These are phyloP conservation scores for Drosophila nr. perissopoda DNA, from an alignment of 2,888 invertebrate genomes.

Conservation along the genomic window DNA sequence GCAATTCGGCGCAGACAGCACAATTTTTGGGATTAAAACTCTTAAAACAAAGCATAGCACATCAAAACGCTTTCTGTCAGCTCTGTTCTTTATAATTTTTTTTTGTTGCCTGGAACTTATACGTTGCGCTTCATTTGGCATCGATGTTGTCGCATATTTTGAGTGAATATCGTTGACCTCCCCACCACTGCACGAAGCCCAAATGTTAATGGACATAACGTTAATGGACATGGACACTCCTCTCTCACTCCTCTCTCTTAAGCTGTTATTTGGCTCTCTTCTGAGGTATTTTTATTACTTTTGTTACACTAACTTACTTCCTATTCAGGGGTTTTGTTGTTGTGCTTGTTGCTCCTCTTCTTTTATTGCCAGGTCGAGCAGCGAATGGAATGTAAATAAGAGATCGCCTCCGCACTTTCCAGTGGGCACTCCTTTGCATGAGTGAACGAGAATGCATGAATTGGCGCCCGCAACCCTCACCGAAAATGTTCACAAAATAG, in stretches of 20 bases:
- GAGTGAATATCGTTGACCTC: conserved; percentile 71
- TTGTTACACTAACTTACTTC: conserved; percentile 81
- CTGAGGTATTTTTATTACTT: conserved; percentile 71
- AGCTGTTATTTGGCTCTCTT: conserved; percentile 17
- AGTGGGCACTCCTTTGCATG: conserved; percentile 32
- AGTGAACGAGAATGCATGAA: conserved; percentile 16
- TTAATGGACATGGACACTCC: conserved; percentile 58
- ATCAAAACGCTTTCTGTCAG: conserved; percentile 22
- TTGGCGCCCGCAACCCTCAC: conserved; percentile 25
- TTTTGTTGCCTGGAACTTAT: conserved; percentile 54
- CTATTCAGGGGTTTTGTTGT: conserved; percentile 42
- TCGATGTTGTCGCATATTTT: conserved; percentile 65
- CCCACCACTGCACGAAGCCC: not conserved
- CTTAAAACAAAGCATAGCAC: conserved; percentile 13
- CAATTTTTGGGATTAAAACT: conserved; percentile 17
- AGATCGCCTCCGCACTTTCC: conserved; percentile 4
- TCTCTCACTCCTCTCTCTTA: conserved; percentile 9
- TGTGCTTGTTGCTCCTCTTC: conserved; percentile 20
- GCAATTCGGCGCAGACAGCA: conserved; percentile 37
- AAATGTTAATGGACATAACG: conserved; percentile 22
- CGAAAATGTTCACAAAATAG: conserved; percentile 3
- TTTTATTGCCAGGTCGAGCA: conserved; percentile 22
- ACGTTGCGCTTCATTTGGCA: conserved; percentile 72
- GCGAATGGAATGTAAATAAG: conserved; percentile 45
- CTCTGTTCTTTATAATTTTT: not conserved